Evolutionary conservation across 23 tunicate species (phyloP).

Genomic region (Trididemnum nubilum): DNA sequence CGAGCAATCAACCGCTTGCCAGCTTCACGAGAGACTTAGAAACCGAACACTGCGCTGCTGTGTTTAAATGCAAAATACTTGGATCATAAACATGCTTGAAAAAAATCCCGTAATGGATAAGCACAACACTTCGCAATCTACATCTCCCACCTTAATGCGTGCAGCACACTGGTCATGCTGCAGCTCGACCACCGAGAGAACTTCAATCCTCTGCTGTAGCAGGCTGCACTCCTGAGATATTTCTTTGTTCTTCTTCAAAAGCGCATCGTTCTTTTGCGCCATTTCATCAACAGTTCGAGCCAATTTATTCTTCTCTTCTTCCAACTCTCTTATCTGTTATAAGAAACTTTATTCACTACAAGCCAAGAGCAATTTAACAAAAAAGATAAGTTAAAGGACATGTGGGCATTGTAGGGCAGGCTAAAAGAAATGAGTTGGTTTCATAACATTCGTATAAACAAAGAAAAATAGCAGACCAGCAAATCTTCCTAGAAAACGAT

Average conservation of each 20-base stretch:
- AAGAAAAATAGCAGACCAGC: too few relatives aligned
- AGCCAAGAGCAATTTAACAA: too few relatives aligned
- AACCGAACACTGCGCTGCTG: too few relatives aligned
- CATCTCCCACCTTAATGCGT: constrained; percentile 46
- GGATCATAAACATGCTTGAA: too few relatives aligned
- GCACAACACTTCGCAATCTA: too few relatives aligned
- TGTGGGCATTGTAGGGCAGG: not conserved
- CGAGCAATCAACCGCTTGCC: too few relatives aligned
- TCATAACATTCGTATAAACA: too few relatives aligned
- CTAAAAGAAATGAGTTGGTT: too few relatives aligned
- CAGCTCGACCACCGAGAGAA: constrained; percentile 66
- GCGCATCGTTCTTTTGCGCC: constrained; percentile 32
- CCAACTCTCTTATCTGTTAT: constrained; percentile 45
- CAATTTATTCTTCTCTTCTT: constrained; percentile 26
- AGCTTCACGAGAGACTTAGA: too few relatives aligned
- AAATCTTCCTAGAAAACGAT: too few relatives aligned
- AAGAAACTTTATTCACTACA: not conserved
- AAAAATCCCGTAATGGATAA: too few relatives aligned
- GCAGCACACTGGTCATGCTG: constrained; percentile 72
- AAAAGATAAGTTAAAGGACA: not conserved
- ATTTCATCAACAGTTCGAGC: constrained; percentile 33
- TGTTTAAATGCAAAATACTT: too few relatives aligned
- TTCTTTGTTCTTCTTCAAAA: constrained; percentile 51
- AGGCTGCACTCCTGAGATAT: constrained; percentile 78
- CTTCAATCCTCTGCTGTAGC: constrained; percentile 80